These are phyloP conservation scores for Acanthis flammea DNA, from an alignment of 2,797 vertebrate genomes.

Conservation along the genomic window DNA sequence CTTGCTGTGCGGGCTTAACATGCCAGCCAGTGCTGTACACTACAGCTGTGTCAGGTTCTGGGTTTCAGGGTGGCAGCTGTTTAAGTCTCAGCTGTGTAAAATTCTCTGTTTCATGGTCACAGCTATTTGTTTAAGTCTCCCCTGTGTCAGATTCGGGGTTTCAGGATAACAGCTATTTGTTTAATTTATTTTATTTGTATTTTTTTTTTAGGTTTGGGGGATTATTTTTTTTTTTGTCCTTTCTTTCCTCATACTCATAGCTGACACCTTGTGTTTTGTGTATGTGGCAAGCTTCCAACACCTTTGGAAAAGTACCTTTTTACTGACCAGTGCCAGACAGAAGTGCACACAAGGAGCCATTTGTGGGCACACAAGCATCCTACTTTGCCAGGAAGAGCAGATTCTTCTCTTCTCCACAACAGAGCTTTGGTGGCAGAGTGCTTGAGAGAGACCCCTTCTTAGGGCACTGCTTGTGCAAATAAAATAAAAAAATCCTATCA, in stretches of 20 bases:
- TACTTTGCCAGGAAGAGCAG: neutral
- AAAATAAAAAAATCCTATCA: neutral
- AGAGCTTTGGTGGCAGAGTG: neutral
- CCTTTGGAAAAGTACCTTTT: neutral
- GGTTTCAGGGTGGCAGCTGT: neutral
- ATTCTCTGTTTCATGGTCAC: neutral
- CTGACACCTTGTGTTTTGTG: neutral
- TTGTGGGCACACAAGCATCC: neutral
- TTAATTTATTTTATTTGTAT: neutral
- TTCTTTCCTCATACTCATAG: neutral
- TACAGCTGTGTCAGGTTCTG: rapidly evolving
- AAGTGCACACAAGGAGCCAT: neutral
- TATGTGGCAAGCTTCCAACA: neutral
- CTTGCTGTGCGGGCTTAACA: neutral
- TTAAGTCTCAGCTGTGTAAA: too few relatives aligned
- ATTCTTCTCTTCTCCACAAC: neutral
- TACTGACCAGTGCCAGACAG: rapidly evolving
- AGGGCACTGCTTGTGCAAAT: neutral
- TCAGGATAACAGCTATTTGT: neutral
- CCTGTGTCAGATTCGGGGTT: neutral
- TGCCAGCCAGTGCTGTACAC: neutral
- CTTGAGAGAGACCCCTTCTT: neutral
- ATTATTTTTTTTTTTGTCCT: neutral
- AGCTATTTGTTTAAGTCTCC: neutral
- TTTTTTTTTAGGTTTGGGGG: neutral